Evolutionary conservation across 2,113 vertebrate genomes (phyloP).

Genomic region (Hypocryptadius cinnamomeus): DNA sequence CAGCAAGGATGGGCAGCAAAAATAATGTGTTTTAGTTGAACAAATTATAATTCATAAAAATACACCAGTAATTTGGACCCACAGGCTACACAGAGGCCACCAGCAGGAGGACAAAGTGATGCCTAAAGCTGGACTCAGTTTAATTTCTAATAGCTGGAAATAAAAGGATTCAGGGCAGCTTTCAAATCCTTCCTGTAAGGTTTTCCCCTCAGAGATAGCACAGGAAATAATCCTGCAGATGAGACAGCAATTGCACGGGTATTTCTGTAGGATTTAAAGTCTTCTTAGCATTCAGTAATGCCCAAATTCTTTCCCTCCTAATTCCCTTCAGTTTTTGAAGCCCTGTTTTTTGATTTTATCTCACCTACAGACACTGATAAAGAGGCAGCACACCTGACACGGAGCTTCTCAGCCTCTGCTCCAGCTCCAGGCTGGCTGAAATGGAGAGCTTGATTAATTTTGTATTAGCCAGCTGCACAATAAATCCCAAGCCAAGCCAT

Average conservation of each 20-base stretch:
- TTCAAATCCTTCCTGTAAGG: neutral
- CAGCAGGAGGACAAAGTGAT: neutral
- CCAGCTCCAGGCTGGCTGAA: neutral
- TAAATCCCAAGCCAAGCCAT: neutral
- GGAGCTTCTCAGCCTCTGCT: neutral
- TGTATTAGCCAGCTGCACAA: neutral
- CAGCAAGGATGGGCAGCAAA: neutral
- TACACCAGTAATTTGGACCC: accelerated
- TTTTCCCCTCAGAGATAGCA: neutral
- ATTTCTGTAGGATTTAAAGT: neutral
- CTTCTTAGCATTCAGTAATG: neutral
- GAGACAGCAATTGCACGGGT: neutral
- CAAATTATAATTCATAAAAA: neutral
- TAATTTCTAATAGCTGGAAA: neutral
- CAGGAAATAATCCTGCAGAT: neutral
- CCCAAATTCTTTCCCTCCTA: neutral
- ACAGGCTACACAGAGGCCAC: neutral
- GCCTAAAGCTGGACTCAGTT: neutral
- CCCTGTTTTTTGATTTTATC: neutral
- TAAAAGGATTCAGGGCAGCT: neutral
- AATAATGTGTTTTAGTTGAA: accelerated
- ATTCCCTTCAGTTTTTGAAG: neutral
- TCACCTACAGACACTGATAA: neutral
- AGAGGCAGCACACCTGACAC: neutral
- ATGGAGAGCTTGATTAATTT: neutral